Conservation (phyloP, 2,113 vertebrate genomes). For the Acanthisitta chloris region DNA sequence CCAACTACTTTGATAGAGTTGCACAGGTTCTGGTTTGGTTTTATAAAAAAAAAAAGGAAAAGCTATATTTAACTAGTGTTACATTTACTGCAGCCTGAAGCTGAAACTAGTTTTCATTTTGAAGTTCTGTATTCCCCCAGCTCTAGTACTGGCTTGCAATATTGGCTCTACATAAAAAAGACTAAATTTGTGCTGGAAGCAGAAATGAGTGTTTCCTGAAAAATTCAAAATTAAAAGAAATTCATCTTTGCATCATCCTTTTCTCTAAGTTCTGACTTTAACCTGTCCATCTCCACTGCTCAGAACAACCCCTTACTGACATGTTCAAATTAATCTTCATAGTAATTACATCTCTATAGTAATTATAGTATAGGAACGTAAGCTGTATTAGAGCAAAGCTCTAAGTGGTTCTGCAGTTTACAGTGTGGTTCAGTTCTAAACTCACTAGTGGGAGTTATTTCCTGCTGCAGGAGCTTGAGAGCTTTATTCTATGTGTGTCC, state of each 20-base stretch:
- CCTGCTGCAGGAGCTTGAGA: neutral
- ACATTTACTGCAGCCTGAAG: neutral
- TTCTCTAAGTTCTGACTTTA: neutral
- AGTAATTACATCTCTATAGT: neutral
- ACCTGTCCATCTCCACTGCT: neutral
- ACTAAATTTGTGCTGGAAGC: neutral
- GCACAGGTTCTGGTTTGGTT: neutral
- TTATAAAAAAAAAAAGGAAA: neutral
- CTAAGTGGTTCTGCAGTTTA: neutral
- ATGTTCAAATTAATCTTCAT: neutral
- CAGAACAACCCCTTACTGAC: neutral
- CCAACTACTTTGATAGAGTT: neutral
- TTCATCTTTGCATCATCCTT: neutral
- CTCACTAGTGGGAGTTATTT: neutral
- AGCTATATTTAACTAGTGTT: neutral
- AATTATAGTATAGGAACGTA: neutral
- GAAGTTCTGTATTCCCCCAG: neutral
- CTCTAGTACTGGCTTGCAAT: neutral
- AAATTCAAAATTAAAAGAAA: neutral
- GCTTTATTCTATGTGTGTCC: neutral
- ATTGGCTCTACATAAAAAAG: neutral
- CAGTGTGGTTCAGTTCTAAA: neutral
- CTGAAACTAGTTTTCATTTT: neutral
- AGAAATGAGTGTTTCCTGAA: neutral
- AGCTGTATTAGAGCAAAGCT: neutral